A percentile compares a stretch with the other conserved stretches of the same genome.
Evolutionary conservation across 2,113 vertebrate species (phyloP).

Genomic region (Nannobrachium achirus): DNA sequence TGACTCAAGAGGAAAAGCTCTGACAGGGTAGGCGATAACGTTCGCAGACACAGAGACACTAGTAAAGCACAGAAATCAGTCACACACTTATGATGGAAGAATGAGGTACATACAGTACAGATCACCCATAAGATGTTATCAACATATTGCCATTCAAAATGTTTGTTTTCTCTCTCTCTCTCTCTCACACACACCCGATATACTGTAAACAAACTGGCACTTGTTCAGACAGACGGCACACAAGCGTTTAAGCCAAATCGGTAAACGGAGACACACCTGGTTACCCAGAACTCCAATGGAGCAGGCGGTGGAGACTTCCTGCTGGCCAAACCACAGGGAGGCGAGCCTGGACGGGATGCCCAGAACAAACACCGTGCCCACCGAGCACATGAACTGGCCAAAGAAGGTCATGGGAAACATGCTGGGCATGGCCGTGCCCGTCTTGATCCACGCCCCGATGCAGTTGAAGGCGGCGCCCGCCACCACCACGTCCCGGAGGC

Average conservation of each 20-base stretch:
- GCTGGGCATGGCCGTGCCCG: constrained; percentile 80
- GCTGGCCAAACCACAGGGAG: constrained; percentile 86
- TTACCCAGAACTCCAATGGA: constrained; percentile 89
- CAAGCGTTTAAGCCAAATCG: constrained; percentile 7
- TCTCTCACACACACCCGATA: not conserved
- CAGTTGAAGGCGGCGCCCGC: constrained; percentile 85
- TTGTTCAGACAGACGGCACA: not conserved
- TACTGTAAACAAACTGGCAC: too few relatives aligned
- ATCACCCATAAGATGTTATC: not conserved
- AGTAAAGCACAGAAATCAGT: not conserved
- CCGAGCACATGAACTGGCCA: constrained; percentile 85
- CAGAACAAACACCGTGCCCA: constrained; percentile 86
- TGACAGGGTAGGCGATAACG: not conserved
- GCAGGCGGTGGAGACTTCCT: constrained; percentile 87
- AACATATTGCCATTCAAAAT: not conserved
- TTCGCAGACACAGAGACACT: not conserved
- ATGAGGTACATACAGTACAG: too few relatives aligned
- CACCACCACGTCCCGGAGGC: constrained; percentile 84
- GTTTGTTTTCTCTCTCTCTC: too few relatives aligned
- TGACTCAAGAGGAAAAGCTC: constrained; percentile 15
- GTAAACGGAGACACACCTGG: constrained; percentile 80
- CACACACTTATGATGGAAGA: not conserved
- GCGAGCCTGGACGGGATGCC: constrained; percentile 87
- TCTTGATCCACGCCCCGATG: constrained; percentile 89
- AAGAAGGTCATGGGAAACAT: constrained; percentile 82